Evolutionary conservation across 2,888 invertebrate species (phyloP).

Genomic region (Saturnia japonica): DNA sequence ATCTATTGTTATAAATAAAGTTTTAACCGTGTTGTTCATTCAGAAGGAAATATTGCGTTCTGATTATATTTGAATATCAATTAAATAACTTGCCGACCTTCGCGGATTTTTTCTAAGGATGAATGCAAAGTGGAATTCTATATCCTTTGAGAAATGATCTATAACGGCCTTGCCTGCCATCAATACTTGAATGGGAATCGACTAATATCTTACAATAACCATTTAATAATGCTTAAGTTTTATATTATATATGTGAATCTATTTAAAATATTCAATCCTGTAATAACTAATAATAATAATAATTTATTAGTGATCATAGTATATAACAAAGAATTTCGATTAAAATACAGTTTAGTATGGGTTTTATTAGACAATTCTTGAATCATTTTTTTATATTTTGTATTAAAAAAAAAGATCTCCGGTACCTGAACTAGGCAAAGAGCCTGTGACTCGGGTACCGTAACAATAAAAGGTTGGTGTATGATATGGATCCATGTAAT

Average conservation of each 20-base stretch:
- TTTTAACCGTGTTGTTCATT: slow-evolving; percentile 25
- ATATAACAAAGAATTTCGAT: too few relatives aligned
- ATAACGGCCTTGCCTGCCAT: slow-evolving; percentile 7
- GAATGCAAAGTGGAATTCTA: slow-evolving; percentile 13
- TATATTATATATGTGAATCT: not conserved
- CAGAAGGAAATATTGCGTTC: slow-evolving; percentile 37
- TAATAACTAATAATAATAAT: too few relatives aligned
- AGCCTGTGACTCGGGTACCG: too few relatives aligned
- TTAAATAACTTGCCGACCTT: slow-evolving; percentile 40
- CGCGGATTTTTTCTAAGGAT: slow-evolving; percentile 37
- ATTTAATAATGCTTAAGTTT: not conserved
- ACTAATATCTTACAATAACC: not conserved
- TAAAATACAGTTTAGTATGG: too few relatives aligned
- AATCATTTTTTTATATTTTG: too few relatives aligned
- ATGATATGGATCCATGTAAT: too few relatives aligned
- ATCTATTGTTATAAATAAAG: slow-evolving; percentile 8
- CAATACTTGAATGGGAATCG: not conserved
- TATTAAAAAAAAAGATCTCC: too few relatives aligned
- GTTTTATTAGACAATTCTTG: too few relatives aligned
- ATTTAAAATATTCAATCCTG: not conserved
- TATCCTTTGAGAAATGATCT: slow-evolving; percentile 14
- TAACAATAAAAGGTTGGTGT: too few relatives aligned
- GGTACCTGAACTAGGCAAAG: too few relatives aligned
- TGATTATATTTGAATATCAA: slow-evolving; percentile 46
- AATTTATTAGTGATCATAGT: too few relatives aligned